Percentiles rank a stretch among this genome's conserved stretches.
phyloP scores from a whole-genome alignment of 64 coral and sea anemone species.

The Anthopleura sola region DNA sequence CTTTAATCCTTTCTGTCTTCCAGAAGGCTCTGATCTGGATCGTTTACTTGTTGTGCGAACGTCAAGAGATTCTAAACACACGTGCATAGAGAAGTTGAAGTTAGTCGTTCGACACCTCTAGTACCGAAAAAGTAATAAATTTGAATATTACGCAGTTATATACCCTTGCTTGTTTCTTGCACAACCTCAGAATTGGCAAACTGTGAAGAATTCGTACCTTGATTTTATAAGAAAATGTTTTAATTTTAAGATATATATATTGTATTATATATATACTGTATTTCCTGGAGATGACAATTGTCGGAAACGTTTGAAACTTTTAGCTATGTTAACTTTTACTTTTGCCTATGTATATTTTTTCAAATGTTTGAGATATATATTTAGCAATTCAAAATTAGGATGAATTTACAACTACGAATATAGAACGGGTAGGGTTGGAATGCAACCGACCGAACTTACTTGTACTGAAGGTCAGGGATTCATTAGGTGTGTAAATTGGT shows the following conservation, averaged over 20 bases:
- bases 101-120: background rate
- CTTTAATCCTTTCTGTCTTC: constrained; percentile 10
- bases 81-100: background rate
- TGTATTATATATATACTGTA: no score
- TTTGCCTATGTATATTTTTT: no score
- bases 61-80: background rate
- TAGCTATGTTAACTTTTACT: no score
- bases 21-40: background rate
- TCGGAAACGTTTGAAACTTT: no score
- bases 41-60: background rate
- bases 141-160: no score
- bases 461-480: background rate
- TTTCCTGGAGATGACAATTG: no score
- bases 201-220: background rate
- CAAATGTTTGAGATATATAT: no score
- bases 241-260: background rate
- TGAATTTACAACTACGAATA: no score
- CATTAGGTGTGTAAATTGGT: background rate
- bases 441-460: background rate
- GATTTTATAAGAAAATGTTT: background rate
- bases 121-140: no score
- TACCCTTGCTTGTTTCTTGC: background rate
- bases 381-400: no score
- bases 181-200: background rate
- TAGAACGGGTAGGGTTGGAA: no score